phyloP scores from a whole-genome alignment of 2,113 vertebrate genomes.

The Corythoichthys intestinalis region DNA sequence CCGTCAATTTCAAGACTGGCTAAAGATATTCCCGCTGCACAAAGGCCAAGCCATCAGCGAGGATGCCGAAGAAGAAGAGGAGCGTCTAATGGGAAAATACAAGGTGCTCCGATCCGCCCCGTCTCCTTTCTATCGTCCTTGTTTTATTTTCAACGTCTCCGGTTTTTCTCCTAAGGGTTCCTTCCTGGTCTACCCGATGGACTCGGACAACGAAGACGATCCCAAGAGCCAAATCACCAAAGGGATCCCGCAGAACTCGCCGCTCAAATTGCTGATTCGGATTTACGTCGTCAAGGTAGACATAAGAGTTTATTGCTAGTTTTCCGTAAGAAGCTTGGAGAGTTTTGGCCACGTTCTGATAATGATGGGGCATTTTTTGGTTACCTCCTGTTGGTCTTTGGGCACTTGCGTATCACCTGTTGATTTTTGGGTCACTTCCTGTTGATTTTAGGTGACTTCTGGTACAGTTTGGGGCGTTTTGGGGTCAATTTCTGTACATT shows the following conservation, averaged over 20 bases:
- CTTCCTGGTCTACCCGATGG: slow-evolving; percentile 84
- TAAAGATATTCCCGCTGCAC: slow-evolving; percentile 81
- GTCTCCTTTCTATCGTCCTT: not conserved
- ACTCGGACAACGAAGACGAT: slow-evolving; percentile 67
- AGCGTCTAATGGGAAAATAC: slow-evolving; percentile 86
- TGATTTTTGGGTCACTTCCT: no score
- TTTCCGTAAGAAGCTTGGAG: not conserved
- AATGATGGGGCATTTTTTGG: no score
- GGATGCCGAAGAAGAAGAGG: slow-evolving; percentile 79
- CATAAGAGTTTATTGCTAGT: not conserved
- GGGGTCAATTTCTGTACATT: no score
- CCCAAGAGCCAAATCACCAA: slow-evolving; percentile 70
- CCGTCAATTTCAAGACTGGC: slow-evolving; percentile 88
- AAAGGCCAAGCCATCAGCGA: slow-evolving; percentile 77
- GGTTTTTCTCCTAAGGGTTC: slow-evolving; percentile 74
- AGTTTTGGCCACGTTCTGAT: no score
- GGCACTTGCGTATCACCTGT: no score
- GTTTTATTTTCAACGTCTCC: no score
- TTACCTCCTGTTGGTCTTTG: no score
- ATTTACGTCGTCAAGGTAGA: slow-evolving; percentile 87
- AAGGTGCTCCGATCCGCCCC: slow-evolving; percentile 72
- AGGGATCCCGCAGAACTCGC: slow-evolving; percentile 83
- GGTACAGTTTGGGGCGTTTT: no score
- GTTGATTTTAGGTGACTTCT: no score
- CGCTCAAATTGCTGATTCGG: slow-evolving; percentile 85